A percentile compares a stretch with the other conserved stretches of the same genome.
phyloP scores from a whole-genome alignment of 1,140 invertebrate genomes.

The Thaumatotibia leucotreta region DNA sequence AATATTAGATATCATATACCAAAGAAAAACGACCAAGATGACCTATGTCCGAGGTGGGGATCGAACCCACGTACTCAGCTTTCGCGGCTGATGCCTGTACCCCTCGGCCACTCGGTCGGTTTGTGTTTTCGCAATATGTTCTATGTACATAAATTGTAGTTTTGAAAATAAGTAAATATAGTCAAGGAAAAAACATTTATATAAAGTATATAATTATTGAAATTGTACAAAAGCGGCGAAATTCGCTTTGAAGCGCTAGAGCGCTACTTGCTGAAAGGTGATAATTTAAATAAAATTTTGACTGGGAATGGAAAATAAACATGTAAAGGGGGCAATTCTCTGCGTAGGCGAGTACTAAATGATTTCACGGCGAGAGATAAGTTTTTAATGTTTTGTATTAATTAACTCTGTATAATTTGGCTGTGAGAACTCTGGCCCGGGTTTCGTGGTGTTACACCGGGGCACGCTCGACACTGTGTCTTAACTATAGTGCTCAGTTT shows the following conservation, averaged over 20 bases:
- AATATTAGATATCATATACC: no score
- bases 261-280: conserved; percentile 24
- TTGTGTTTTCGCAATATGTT: no score
- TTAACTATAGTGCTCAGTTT: no score
- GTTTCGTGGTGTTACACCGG: conserved; percentile 21
- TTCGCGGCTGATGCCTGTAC: no score
- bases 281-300: conserved; percentile 63
- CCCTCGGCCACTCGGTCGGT: no score
- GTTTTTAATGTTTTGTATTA: conserved; percentile 71
- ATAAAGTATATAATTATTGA: no score
- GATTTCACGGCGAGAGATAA: conserved; percentile 45
- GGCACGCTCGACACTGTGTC: conserved; percentile 29
- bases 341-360: conserved; percentile 57
- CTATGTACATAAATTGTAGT: no score
- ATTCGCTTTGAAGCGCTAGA: conserved; percentile 25
- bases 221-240: not conserved
- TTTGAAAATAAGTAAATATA: no score
- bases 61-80: no score
- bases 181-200: no score
- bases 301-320: conserved; percentile 70
- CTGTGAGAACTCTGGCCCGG: conserved; percentile 40
- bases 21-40: no score
- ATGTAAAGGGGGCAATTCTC: conserved; percentile 55
- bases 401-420: conserved; percentile 70
- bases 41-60: no score